Conservation (phyloP, 2,113 vertebrate genomes). For the Eudyptes chrysolophus region DNA sequence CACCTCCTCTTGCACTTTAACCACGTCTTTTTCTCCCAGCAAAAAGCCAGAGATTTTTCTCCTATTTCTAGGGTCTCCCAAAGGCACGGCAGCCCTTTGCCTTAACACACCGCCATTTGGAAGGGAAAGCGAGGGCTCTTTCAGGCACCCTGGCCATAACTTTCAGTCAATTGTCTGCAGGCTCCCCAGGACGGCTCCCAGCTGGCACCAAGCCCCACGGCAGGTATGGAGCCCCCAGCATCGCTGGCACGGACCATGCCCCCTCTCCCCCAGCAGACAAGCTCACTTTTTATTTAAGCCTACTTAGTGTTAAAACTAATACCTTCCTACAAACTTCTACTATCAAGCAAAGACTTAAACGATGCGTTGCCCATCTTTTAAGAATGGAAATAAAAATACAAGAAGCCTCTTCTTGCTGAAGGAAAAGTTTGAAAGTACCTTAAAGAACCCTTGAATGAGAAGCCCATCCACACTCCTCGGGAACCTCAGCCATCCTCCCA, state of each 20-base stretch:
- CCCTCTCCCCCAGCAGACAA: neutral
- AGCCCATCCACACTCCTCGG: accelerated
- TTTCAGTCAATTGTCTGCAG: accelerated
- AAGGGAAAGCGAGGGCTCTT: accelerated
- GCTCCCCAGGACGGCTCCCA: neutral
- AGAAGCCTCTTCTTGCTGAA: no score
- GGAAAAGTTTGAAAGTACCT: neutral
- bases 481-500: neutral
- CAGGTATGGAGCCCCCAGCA: neutral
- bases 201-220: neutral
- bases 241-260: accelerated
- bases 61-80: neutral
- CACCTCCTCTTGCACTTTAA: neutral
- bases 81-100: neutral
- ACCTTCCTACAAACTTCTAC: neutral
- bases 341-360: neutral
- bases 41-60: neutral
- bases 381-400: neutral
- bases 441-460: accelerated
- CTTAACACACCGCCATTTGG: accelerated
- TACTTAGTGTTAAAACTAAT: neutral
- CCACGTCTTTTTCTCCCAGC: neutral
- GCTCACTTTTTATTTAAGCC: neutral
- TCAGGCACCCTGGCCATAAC: neutral
- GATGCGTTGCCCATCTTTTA: accelerated